Conservation (phyloP, 2,888 invertebrate genomes). For the Urechis unicinctus region DNA sequence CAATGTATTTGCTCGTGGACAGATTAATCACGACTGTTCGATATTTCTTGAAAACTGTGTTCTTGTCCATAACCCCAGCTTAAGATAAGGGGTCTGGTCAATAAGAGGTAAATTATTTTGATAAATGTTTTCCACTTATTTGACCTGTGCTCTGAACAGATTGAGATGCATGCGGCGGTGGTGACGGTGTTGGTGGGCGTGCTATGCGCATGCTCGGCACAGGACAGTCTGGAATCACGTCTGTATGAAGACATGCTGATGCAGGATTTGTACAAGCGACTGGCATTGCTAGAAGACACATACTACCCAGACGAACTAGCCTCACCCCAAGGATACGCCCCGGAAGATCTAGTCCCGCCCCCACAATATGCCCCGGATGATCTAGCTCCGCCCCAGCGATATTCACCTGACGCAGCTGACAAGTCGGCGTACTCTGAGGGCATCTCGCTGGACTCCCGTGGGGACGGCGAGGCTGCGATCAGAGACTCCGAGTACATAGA, state of each 20-base stretch:
- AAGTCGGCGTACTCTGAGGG: background rate
- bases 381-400: background rate
- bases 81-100: too few relatives aligned
- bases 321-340: background rate
- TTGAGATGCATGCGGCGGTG: too few relatives aligned
- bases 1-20: too few relatives aligned
- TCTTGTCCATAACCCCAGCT: too few relatives aligned
- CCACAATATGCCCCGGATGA: background rate
- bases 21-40: too few relatives aligned
- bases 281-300: constrained; percentile 6
- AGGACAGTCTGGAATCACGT: background rate
- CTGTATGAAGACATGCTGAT: constrained; percentile 14
- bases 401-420: background rate
- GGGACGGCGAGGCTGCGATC: background rate
- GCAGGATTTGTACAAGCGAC: constrained; percentile 19
- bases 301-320: background rate
- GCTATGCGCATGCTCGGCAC: too few relatives aligned
- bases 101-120: too few relatives aligned
- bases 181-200: too few relatives aligned
- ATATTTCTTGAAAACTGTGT: too few relatives aligned
- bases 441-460: constrained; percentile 3
- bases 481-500: constrained; percentile 8
- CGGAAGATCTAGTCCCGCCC: background rate
- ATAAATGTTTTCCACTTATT: too few relatives aligned
- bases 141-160: too few relatives aligned